Evolutionary conservation across 53 echinoderm and acorn worm genomes (phyloP).

Genomic region (Stichopus horrens): DNA sequence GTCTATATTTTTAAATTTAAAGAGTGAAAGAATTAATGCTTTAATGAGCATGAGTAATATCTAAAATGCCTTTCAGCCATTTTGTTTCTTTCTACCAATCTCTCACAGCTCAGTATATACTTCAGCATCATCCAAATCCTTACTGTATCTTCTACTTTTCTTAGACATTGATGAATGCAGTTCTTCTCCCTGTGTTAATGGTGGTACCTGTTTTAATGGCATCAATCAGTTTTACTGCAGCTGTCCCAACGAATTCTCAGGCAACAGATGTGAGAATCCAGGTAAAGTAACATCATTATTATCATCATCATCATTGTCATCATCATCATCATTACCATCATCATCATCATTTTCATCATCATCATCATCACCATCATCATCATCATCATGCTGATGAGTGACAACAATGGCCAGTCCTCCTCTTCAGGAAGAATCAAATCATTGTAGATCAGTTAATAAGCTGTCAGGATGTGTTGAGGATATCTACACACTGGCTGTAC

Average conservation of each 20-base stretch:
- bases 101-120: no score
- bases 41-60: no score
- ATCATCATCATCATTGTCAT: no score
- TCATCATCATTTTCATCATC: no score
- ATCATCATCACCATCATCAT: neutral
- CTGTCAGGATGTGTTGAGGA: neutral
- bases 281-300: conserved; percentile 13
- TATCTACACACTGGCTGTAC: neutral
- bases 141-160: neutral
- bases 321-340: no score
- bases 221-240: conserved; percentile 74
- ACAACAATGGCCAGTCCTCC: neutral
- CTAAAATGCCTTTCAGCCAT: no score
- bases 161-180: conserved; percentile 86
- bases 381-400: no score
- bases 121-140: no score
- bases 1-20: no score
- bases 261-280: conserved; percentile 60
- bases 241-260: conserved; percentile 69
- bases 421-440: neutral
- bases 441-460: neutral
- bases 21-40: no score
- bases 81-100: no score
- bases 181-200: conserved; percentile 70
- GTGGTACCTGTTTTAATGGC: conserved; percentile 71